Evolutionary conservation across 2,113 vertebrate species (phyloP), one percentile per base, ranked within the genome.

Genomic region (Podilymbus podiceps): DNA sequence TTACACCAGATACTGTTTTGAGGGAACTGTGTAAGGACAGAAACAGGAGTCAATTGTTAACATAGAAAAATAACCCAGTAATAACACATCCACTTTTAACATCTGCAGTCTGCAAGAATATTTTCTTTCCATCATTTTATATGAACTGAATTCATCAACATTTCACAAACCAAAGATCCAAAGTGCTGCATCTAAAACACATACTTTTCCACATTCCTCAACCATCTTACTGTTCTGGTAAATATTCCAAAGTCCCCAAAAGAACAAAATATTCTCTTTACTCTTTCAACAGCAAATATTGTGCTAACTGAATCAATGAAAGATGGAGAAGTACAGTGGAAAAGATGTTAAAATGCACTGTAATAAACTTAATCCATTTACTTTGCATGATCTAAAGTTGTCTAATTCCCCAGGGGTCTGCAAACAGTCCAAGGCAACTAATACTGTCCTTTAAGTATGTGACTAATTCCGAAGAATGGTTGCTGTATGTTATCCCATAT

Each of bases 351-450:
- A 95, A 97, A 80, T 82, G 88, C 3, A 75, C 22, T 49, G 42
- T 71, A 60, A 91, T 20, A 95, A 95, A 95, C 44, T 89, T 94
- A 94, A 86, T 76, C 46, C 52, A 95, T 95, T 90, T 91, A 64
- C 91, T 89, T 90, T 93, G 68, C 47, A 78, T 80, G 24, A 79
- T 95, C 31, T 88, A 85, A n/a, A 89, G 55, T 9, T 67, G 35
- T 66, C 8, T 8, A 12, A n/a, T 38, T 81, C 60, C 53, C 82
- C 14, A 83, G 27, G 18, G 30, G 10, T 52, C 74, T 66, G 27
- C 35, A 75, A 85, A 44, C 15, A 47, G 47, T 66, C 64, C 74
- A 95, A 80, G 55, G 88, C 40, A 88, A 56, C 35, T 89, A 71
- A 73, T 84, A 75, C 12, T 73, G 31, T 60, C 78, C 83, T 63